phyloP scores from a whole-genome alignment of 2,113 vertebrate species.

The Centropus bengalensis region DNA sequence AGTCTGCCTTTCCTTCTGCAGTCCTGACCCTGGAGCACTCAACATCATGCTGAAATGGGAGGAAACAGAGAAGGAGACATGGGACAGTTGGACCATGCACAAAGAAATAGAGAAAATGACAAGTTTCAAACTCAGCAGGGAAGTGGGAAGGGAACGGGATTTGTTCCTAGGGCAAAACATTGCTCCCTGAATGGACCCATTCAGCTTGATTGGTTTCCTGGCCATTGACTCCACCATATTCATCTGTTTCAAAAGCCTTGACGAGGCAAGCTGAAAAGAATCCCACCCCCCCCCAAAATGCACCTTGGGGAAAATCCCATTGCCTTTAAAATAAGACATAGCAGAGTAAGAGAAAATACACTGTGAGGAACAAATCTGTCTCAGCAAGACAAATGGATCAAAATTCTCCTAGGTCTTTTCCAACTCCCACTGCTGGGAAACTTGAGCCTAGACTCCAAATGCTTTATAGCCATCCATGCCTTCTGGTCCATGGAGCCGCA shows the following conservation, averaged over 20 bases:
- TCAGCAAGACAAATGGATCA: neutral
- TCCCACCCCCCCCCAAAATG: neutral
- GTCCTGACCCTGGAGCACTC: neutral
- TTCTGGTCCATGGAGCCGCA: neutral
- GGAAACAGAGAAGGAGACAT: neutral
- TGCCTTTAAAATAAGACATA: neutral
- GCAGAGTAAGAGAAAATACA: neutral
- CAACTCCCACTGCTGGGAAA: neutral
- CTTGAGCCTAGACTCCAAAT: neutral
- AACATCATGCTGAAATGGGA: neutral
- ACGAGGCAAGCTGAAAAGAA: conserved; percentile 1
- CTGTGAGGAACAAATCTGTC: neutral
- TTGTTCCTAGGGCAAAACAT: neutral
- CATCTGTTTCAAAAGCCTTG: conserved; percentile 16
- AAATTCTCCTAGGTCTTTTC: neutral
- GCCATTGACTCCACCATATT: neutral
- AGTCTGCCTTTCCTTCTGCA: neutral
- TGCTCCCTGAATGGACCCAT: neutral
- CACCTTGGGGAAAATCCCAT: neutral
- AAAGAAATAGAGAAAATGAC: neutral
- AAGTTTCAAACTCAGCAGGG: neutral
- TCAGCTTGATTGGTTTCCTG: neutral
- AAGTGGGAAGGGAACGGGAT: neutral
- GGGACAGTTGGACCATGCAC: neutral
- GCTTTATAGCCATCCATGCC: neutral